phyloP scores from a whole-genome alignment of 2,888 invertebrate species.

The Epirrita christyi region DNA sequence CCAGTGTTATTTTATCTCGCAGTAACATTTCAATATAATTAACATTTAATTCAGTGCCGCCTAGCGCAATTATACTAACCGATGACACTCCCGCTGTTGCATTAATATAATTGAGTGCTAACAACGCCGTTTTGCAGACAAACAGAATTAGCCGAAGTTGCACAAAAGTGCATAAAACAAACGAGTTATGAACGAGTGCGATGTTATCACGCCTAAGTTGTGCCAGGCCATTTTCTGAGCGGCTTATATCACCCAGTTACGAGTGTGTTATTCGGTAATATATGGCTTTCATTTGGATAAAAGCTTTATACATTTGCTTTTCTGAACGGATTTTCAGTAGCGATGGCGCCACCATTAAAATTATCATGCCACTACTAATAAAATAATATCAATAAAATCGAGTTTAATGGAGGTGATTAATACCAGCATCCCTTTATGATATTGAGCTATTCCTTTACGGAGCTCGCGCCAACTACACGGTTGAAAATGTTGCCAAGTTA shows the following conservation, averaged over 20 bases:
- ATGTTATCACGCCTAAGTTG: conserved; percentile 65
- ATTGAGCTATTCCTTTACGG: conserved; percentile 26
- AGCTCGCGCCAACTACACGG: not conserved
- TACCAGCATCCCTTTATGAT: conserved; percentile 37
- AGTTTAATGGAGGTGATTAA: conserved; percentile 54
- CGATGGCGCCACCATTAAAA: conserved; percentile 69
- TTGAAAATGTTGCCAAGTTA: not conserved
- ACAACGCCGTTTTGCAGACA: conserved; percentile 42
- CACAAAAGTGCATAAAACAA: conserved; percentile 64
- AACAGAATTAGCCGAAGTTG: conserved; percentile 59
- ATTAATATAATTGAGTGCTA: conserved; percentile 58
- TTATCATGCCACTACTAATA: conserved; percentile 63
- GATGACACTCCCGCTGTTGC: conserved; percentile 40
- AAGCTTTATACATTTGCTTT: conserved; percentile 76
- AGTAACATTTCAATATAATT: conserved; percentile 32
- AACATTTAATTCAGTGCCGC: conserved; percentile 25
- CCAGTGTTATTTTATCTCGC: conserved; percentile 12
- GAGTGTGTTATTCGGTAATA: conserved; percentile 77
- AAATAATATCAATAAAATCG: conserved; percentile 59
- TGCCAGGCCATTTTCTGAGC: conserved; percentile 74
- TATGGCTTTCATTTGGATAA: conserved; percentile 81
- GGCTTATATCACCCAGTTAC: conserved; percentile 72
- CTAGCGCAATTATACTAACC: conserved; percentile 37
- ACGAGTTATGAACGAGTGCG: conserved; percentile 53
- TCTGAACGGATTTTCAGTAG: conserved; percentile 66